Conservation (phyloP, 2,113 vertebrate genomes). For the Oreochromis spilurus region DNA sequence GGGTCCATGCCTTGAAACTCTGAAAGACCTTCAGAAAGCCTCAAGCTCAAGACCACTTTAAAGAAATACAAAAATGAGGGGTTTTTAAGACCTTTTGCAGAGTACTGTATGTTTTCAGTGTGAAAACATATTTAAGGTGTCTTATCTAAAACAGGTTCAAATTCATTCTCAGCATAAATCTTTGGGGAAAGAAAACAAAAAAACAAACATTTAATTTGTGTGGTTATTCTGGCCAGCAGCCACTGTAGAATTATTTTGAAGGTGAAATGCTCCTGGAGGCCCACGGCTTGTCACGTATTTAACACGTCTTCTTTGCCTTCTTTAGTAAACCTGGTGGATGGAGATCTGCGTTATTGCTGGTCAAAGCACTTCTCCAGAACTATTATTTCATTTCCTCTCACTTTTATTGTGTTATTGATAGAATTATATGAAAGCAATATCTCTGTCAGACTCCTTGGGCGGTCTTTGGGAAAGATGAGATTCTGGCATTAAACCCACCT, state of each 20-base stretch:
- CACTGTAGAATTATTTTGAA: not conserved
- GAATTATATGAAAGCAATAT: conserved; percentile 57
- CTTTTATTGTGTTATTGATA: conserved; percentile 61
- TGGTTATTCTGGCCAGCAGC: not conserved
- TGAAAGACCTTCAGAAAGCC: not conserved
- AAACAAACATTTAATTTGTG: not conserved
- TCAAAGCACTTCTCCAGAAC: conserved; percentile 38
- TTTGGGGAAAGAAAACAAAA: not conserved
- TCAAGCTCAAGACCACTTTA: not conserved
- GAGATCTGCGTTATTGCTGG: conserved; percentile 44
- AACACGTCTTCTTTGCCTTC: conserved; percentile 12
- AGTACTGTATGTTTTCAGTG: not conserved
- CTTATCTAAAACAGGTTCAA: not conserved
- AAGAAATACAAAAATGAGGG: not conserved
- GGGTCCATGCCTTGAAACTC: not conserved
- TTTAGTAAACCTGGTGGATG: conserved; percentile 34
- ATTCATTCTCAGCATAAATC: not conserved
- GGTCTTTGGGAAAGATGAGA: conserved; percentile 59
- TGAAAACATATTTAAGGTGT: not conserved
- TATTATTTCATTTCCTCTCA: conserved; percentile 47
- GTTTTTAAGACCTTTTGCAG: not conserved
- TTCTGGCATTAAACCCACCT: conserved; percentile 63
- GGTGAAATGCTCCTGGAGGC: not conserved
- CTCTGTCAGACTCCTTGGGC: conserved; percentile 31
- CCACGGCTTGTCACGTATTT: conserved; percentile 20